Evolutionary conservation across 2,888 invertebrate genomes (phyloP).

Genomic region (Pseudococcus viburni): DNA sequence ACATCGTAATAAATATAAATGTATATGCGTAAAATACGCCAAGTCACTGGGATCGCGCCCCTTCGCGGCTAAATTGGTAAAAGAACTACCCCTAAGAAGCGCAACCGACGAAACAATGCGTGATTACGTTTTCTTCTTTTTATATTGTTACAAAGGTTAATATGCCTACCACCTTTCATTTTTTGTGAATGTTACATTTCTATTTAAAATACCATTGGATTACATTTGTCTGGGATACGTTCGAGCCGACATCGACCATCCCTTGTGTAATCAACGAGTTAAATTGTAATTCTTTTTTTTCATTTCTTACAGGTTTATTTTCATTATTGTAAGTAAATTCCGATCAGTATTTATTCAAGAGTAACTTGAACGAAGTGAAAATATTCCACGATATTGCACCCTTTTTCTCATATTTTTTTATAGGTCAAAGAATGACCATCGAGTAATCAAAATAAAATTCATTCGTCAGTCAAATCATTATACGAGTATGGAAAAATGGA

Average conservation of each 20-base stretch:
- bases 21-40: conserved; percentile 54
- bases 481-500: no score
- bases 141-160: conserved; percentile 62
- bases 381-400: not conserved
- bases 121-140: conserved; percentile 62
- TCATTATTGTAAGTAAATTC: conserved; percentile 31
- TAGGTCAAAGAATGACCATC: no score
- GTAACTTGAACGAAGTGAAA: not conserved
- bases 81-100: conserved; percentile 63
- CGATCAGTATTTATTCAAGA: not conserved
- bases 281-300: conserved; percentile 36
- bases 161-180: conserved; percentile 66
- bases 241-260: conserved; percentile 39
- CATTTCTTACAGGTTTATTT: conserved; percentile 40
- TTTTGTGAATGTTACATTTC: conserved; percentile 59
- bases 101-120: conserved; percentile 62
- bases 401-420: no score
- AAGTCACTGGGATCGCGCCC: conserved; percentile 60
- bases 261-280: conserved; percentile 63
- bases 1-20: not conserved
- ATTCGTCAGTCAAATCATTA: no score
- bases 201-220: conserved; percentile 66
- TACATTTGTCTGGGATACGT: conserved; percentile 61
- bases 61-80: conserved; percentile 56
- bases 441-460: no score